A percentile compares a stretch with the other conserved stretches of the same genome.
Evolutionary conservation across 2,888 invertebrate species (phyloP).

Genomic region (Megamerina dolium): DNA sequence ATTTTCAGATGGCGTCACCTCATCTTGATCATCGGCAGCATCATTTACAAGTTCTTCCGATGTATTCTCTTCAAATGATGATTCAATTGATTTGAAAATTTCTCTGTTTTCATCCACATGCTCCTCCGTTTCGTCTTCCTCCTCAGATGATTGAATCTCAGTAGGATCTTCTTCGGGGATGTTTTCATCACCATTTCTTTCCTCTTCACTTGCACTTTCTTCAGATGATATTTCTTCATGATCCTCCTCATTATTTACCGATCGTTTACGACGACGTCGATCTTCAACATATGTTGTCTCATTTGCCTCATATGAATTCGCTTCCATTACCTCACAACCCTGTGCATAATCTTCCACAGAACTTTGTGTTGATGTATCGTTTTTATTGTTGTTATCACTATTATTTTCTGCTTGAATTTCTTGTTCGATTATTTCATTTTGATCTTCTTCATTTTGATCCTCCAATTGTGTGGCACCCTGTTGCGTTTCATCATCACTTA

Average conservation of each 20-base stretch:
- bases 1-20: too few species aligned
- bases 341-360: conserved; percentile 34
- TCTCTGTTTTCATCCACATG: too few species aligned
- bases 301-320: conserved; percentile 30
- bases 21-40: too few species aligned
- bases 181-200: background rate
- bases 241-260: background rate
- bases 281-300: conserved; percentile 27
- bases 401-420: too few species aligned
- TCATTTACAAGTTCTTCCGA: background rate
- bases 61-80: conserved; percentile 1
- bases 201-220: background rate
- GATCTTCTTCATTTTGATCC: too few species aligned
- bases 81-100: too few species aligned
- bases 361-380: conserved; percentile 5
- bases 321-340: conserved; percentile 34
- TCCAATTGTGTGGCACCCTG: too few species aligned
- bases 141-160: background rate
- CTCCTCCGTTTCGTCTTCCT: background rate
- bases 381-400: background rate
- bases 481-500: too few species aligned
- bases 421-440: too few species aligned
- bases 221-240: background rate
- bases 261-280: conserved; percentile 10
- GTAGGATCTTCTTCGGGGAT: background rate